These are phyloP conservation scores for Pantherophis alleghaniensis DNA, from an alignment of 2,797 vertebrate species.

Conservation along the genomic window DNA sequence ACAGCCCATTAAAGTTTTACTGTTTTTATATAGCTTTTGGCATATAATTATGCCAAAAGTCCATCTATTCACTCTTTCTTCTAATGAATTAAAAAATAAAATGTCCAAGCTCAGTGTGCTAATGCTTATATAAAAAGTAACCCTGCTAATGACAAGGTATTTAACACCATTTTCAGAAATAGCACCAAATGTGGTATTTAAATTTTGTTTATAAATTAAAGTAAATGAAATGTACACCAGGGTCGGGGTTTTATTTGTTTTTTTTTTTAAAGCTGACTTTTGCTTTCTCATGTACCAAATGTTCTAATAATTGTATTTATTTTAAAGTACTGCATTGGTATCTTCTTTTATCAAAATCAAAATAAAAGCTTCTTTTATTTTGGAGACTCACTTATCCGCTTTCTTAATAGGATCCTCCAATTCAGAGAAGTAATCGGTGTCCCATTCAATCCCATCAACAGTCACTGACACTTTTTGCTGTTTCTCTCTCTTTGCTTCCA, in stretches of 20 bases:
- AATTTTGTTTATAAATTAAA: background rate
- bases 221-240: background rate
- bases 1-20: background rate
- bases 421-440: too few species aligned
- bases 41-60: background rate
- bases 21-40: background rate
- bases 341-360: background rate
- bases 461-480: too few species aligned
- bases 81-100: background rate
- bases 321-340: background rate
- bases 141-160: background rate
- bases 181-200: background rate
- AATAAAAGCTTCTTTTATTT: too few species aligned
- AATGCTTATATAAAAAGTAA: constrained; percentile 20
- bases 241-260: too few species aligned
- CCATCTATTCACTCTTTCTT: background rate
- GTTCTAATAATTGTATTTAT: background rate
- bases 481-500: too few species aligned
- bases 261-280: background rate
- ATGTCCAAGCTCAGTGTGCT: background rate
- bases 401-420: too few species aligned
- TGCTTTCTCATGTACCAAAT: background rate
- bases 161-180: background rate
- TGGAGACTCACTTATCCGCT: too few species aligned
- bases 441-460: too few species aligned